Conservation (phyloP, 2,797 vertebrate species). For the Oreochromis grahami region DNA sequence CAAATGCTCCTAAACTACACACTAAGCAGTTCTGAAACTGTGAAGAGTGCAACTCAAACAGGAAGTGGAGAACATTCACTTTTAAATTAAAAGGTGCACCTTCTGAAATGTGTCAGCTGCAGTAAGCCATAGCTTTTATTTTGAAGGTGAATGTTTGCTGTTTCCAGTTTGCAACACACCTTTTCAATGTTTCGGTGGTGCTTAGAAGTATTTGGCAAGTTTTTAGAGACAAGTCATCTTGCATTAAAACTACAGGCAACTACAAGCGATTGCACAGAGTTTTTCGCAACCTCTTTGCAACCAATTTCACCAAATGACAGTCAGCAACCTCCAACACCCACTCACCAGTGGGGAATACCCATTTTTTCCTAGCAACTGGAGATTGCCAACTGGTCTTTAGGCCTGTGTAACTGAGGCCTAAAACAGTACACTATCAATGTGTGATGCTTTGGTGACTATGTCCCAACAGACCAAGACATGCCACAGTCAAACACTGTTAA, state of each 20-base stretch:
- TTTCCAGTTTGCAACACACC: not conserved
- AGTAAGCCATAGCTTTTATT: not conserved
- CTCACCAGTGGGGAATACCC: not conserved
- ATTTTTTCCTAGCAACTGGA: not conserved
- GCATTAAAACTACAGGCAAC: not conserved
- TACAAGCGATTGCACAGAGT: not conserved
- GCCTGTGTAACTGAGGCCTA: not conserved
- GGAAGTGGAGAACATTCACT: not conserved
- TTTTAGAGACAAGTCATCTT: not conserved
- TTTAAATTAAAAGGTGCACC: not conserved
- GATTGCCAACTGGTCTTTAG: not conserved
- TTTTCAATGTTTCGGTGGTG: not conserved
- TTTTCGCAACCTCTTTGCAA: not conserved
- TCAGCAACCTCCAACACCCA: not conserved
- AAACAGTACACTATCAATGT: not conserved
- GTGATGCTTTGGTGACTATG: not conserved
- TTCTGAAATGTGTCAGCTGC: not conserved
- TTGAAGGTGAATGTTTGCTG: not conserved
- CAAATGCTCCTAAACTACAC: not conserved
- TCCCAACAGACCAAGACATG: not conserved
- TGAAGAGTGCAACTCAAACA: not conserved
- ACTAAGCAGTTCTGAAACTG: not conserved
- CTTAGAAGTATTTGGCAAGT: not conserved
- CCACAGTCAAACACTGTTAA: not conserved
- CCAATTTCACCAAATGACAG: not conserved